Evolutionary conservation across 2,113 vertebrate genomes (phyloP).

Genomic region (Nansenia antarctica): DNA sequence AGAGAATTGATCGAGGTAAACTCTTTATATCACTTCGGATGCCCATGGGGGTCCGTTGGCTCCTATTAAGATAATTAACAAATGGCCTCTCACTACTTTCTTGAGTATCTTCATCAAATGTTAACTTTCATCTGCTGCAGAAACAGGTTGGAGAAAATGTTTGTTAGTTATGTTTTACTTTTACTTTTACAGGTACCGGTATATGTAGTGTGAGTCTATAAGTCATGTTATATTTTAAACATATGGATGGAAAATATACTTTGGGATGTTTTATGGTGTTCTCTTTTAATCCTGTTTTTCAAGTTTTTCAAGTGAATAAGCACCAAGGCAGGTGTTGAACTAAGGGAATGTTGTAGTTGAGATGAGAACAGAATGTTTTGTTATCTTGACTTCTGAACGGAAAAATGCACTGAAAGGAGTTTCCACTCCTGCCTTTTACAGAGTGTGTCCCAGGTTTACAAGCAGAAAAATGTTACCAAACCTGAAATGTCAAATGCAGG

Average conservation of each 20-base stretch:
- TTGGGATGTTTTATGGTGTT: not conserved
- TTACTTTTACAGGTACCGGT: too few relatives aligned
- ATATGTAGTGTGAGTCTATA: too few relatives aligned
- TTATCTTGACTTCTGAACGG: conserved; percentile 37
- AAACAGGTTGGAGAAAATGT: not conserved
- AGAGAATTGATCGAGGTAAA: too few relatives aligned
- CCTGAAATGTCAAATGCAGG: conserved; percentile 43
- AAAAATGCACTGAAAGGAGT: conserved; percentile 42
- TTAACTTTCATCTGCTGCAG: not conserved
- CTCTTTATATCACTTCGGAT: too few relatives aligned
- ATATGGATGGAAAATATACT: not conserved
- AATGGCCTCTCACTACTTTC: not conserved
- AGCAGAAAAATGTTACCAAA: conserved; percentile 29
- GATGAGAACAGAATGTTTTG: conserved; percentile 51
- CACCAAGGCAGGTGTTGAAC: conserved; percentile 36
- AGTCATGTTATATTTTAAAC: too few relatives aligned
- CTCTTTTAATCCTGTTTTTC: conserved; percentile 52
- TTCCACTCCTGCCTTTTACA: conserved; percentile 2
- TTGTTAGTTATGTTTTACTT: too few relatives aligned
- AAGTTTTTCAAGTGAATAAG: conserved; percentile 58
- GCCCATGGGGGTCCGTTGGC: too few relatives aligned
- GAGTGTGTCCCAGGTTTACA: conserved; percentile 52
- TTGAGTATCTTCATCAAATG: not conserved
- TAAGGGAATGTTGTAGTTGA: conserved; percentile 51
- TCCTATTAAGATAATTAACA: not conserved